A percentile compares a stretch with the other conserved stretches of the same genome.
Evolutionary conservation across 2,888 invertebrate genomes (phyloP).

Genomic region (Altica lythri): DNA sequence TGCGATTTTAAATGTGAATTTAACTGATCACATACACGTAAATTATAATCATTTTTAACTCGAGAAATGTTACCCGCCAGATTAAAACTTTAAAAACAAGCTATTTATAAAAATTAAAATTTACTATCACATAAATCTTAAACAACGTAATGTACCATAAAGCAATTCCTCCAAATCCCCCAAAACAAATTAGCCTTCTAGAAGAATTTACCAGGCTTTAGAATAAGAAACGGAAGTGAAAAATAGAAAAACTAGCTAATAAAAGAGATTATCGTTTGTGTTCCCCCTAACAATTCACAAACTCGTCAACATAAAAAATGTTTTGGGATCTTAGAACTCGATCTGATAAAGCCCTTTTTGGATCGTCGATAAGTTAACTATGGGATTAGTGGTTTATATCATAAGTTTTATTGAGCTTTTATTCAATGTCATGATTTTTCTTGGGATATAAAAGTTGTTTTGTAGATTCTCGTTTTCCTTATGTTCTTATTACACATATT

Average conservation of each 20-base stretch:
- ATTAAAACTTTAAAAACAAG: too few relatives aligned
- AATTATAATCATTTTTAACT: too few relatives aligned
- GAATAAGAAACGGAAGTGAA: slow-evolving; percentile 17
- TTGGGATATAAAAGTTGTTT: neutral
- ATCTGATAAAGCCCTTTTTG: slow-evolving; percentile 27
- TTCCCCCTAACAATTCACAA: slow-evolving; percentile 11
- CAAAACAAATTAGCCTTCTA: slow-evolving; percentile 7
- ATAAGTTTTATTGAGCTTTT: slow-evolving; percentile 10
- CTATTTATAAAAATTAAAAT: too few relatives aligned
- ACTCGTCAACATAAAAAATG: slow-evolving; percentile 29
- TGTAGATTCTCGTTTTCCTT: too few relatives aligned
- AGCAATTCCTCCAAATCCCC: too few relatives aligned
- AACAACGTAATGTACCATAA: too few relatives aligned
- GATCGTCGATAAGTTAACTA: slow-evolving; percentile 25
- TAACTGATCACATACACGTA: too few relatives aligned
- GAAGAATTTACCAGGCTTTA: slow-evolving; percentile 14
- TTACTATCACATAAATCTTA: too few relatives aligned
- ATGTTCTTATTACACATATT: too few relatives aligned
- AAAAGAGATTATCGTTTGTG: slow-evolving; percentile 27
- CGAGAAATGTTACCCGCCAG: too few relatives aligned
- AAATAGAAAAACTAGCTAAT: slow-evolving; percentile 29
- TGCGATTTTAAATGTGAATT: too few relatives aligned
- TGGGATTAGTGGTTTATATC: slow-evolving; percentile 8
- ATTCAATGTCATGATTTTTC: slow-evolving; percentile 1
- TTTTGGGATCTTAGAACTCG: slow-evolving; percentile 26